Base-by-base conservation (phyloP, 2,888 invertebrate genomes). In the Cheiracanthium punctorium region DNA sequence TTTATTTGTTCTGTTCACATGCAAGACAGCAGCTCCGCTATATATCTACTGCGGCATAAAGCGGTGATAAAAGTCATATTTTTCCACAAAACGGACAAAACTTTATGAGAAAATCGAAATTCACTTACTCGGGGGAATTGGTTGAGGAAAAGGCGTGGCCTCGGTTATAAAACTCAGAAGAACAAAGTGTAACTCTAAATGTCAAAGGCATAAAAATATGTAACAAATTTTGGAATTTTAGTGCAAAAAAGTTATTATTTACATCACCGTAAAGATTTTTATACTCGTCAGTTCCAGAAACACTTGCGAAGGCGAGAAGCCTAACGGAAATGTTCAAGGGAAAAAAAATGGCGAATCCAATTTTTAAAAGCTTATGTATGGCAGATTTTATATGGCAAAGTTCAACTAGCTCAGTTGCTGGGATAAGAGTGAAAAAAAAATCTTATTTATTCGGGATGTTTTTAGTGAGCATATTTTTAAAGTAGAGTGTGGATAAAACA, bases 71-170 rank as follows among this genome's bases (percentile, higher is more conserved):
- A 58, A 58, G 48, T 58, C 24, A 24, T 37, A 20, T 58, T 58
- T 58, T 24, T 17, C 58, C 24, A 4, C 58, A 58, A 58, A 58
- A 58, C 24, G 58, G 12, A 58, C 24, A 5, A 58, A 24, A 58
- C 4, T 58, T 58, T 58, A 58, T 24, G 58, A 58, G 58, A 58
- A 58, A 58, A 58, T 58, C 58, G 58, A 24, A 58, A 58, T 58
- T 58, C 24, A 58, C 58, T 58, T 58, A 24, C 20, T 24, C 58
- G 5, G 24, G 58, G 58, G 24, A 58, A 58, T 24, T 1, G 24
- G 24, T 24, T 58, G 58, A 17, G 58, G 58, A 58, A 48, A 58
- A 58, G 58, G 58, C 58, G 58, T 58, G 58, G 58, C 24, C 58
- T 17, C 1, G 24, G 58, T 5, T 58, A 58, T 58, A 58, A 58